Conservation (phyloP, 2,113 vertebrate species). For the Chaenocephalus aceratus region DNA sequence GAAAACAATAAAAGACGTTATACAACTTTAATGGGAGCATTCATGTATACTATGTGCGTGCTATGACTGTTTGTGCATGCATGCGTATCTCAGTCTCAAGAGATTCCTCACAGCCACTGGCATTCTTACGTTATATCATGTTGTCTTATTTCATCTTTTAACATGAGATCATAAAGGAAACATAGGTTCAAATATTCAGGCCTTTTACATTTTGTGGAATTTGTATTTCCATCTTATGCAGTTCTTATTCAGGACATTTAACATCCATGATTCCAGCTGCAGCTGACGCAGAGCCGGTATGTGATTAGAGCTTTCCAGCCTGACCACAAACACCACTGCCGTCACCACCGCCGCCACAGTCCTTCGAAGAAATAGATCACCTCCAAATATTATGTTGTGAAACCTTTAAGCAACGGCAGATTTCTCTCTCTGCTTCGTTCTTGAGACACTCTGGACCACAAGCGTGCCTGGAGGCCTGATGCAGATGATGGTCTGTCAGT, state of each 20-base stretch:
- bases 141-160: constrained; percentile 23
- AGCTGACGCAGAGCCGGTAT: constrained; percentile 43
- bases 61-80: constrained; percentile 16
- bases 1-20: constrained; percentile 17
- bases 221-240: constrained; percentile 24
- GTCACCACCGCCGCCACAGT: constrained; percentile 56
- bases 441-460: constrained; percentile 71
- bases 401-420: constrained; percentile 76
- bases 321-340: constrained; percentile 61
- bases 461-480: constrained; percentile 75
- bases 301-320: constrained; percentile 56
- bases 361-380: constrained; percentile 65
- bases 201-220: constrained; percentile 17
- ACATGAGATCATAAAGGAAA: constrained; percentile 23
- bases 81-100: constrained; percentile 32
- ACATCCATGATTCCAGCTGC: constrained; percentile 45
- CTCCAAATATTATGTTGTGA: constrained; percentile 70
- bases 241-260: constrained; percentile 31
- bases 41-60: constrained; percentile 14
- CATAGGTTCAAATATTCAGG: background rate
- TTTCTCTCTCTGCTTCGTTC: constrained; percentile 54
- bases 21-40: background rate
- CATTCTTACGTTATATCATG: constrained; percentile 20
- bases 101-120: constrained; percentile 27
- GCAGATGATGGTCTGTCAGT: constrained; percentile 78